Evolutionary conservation across 2,113 vertebrate genomes (phyloP), one percentile per base, ranked within the genome.

Genomic region (Otis tarda): DNA sequence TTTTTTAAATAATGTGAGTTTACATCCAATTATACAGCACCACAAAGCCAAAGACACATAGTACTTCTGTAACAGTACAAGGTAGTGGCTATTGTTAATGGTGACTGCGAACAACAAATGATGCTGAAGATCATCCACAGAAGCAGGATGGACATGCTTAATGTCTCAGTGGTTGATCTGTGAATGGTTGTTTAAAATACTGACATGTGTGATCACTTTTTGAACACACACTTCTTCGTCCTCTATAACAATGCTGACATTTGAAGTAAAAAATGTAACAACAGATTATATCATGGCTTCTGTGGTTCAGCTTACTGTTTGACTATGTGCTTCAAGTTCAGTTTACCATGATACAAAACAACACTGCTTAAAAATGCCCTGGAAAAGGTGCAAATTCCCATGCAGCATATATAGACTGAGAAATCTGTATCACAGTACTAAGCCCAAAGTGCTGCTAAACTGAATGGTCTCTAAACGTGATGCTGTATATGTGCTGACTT

Each of bases 131-230:
- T 52, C 9, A 68, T 45, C 30, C 61, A 79, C 30, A 22, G 47
- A 70, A 63, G 61, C 7, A 67, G 61, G 18, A 80, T 3, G 6
- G 37, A 35, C 12, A 16, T 31, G 20, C 27, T 78, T 90, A 78
- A 47, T 0, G 0, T 33, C 41, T 57, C 6, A 3, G 10, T 12
- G 25, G 6, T 21, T 30, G 12, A 39, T 33, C 28, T 59, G 35
- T 74, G n/a, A 83, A 33, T 15, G 18, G 22, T 35, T 70, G 8
- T 79, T 70, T 67, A 47, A 79, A 75, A 87, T 57, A 49, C 10
- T 57, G 37, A 11, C 55, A 73, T 6, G 21, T 67, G 21, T 63
- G 47, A 43, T 52, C 22, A 45, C 39, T 22, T 76, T 76, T 73
- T 59, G 23, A 55, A 35, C 39, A 45, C 24, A 49, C 15, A 18